A percentile compares a stretch with the other conserved stretches of the same genome.
These are phyloP conservation scores for Dromiciops gliroides DNA, from an alignment of 2,113 vertebrate genomes.

Conservation along the genomic window DNA sequence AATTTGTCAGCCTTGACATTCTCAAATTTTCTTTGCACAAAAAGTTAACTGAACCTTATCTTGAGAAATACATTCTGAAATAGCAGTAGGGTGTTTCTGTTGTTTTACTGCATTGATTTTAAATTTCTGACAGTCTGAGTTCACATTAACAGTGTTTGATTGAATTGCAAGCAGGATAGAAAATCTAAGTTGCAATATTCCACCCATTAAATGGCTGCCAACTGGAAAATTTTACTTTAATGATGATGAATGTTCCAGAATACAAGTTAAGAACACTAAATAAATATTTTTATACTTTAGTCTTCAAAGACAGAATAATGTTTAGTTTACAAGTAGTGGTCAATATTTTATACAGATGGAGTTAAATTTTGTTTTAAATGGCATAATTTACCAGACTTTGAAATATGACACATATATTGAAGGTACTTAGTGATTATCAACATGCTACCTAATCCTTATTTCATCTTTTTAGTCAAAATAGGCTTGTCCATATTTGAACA, in stretches of 20 bases:
- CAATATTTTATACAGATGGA: neutral
- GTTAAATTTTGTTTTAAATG: neutral
- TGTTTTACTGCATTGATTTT: constrained; percentile 54
- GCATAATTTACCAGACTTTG: constrained; percentile 19
- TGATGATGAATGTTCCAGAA: constrained; percentile 55
- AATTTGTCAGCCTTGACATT: constrained; percentile 51
- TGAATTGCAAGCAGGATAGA: constrained; percentile 28
- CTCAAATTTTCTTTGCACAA: constrained; percentile 51
- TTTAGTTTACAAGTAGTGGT: neutral
- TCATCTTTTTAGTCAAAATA: neutral
- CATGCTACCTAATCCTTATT: neutral
- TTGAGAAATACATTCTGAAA: constrained; percentile 40
- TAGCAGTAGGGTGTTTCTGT: neutral
- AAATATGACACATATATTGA: neutral
- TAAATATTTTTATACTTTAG: neutral
- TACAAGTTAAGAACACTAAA: constrained; percentile 31
- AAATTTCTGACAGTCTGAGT: constrained; percentile 47
- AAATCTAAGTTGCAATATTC: constrained; percentile 49
- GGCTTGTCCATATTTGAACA: neutral
- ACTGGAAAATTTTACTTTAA: constrained; percentile 47
- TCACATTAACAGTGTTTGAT: constrained; percentile 53
- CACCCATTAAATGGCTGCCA: constrained; percentile 49
- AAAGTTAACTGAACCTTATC: constrained; percentile 55
- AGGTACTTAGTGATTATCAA: neutral
- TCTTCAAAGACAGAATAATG: constrained; percentile 19